Conservation (phyloP, 2,797 vertebrate species). For the Amphiprion clarkii region DNA sequence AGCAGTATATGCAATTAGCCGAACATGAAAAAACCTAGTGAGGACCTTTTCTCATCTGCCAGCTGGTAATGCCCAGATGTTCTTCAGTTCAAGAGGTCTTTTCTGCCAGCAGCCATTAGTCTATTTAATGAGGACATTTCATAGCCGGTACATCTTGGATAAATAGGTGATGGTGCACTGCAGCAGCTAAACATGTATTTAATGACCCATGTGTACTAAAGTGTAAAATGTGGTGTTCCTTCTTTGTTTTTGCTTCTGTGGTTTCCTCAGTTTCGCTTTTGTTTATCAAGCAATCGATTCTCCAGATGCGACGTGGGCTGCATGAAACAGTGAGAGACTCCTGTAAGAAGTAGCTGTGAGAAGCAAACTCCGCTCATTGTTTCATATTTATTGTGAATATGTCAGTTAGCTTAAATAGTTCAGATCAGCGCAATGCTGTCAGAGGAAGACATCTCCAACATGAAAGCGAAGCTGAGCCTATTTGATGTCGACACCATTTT, state of each 20-base stretch:
- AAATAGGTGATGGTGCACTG: slow-evolving; percentile 56
- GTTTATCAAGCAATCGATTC: slow-evolving; percentile 43
- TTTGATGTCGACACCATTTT: slow-evolving; percentile 48
- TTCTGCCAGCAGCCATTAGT: slow-evolving; percentile 65
- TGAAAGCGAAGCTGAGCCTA: slow-evolving; percentile 49
- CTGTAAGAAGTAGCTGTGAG: slow-evolving; percentile 17
- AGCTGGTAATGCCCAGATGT: slow-evolving; percentile 76
- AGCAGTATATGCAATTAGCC: slow-evolving; percentile 15
- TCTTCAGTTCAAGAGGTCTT: slow-evolving; percentile 63
- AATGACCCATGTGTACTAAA: slow-evolving; percentile 34
- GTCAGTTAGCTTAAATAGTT: slow-evolving; percentile 34
- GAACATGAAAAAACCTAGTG: slow-evolving; percentile 29
- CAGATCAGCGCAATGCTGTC: slow-evolving; percentile 42
- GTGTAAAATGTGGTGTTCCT: slow-evolving; percentile 1
- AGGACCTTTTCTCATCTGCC: slow-evolving; percentile 30
- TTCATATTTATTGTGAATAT: slow-evolving; percentile 33
- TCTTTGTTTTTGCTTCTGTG: slow-evolving; percentile 22
- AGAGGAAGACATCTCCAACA: slow-evolving; percentile 37
- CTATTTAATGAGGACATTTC: slow-evolving; percentile 73
- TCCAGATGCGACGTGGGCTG: slow-evolving; percentile 24
- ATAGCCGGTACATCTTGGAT: slow-evolving; percentile 46
- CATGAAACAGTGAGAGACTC: slow-evolving; percentile 27
- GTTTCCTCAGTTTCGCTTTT: slow-evolving; percentile 26
- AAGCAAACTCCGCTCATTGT: slow-evolving; percentile 12
- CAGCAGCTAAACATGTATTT: slow-evolving; percentile 42